These are phyloP conservation scores for Archaeoteleia sp. DNA, from an alignment of 2,888 invertebrate species.

Conservation along the genomic window DNA sequence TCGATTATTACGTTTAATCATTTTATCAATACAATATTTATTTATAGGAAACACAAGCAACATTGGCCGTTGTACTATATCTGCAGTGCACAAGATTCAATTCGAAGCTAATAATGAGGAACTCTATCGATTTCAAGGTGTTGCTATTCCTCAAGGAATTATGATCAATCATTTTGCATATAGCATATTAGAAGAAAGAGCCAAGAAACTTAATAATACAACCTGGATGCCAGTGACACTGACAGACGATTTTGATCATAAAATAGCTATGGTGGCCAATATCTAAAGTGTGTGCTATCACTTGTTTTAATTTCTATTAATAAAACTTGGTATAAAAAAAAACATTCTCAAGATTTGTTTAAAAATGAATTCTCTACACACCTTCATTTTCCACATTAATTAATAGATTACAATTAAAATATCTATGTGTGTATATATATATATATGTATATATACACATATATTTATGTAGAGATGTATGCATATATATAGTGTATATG, in stretches of 20 bases:
- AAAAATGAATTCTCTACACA: conserved; percentile 1
- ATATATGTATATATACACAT: conserved; percentile 40
- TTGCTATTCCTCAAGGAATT: conserved; percentile 87
- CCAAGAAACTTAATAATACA: conserved; percentile 79
- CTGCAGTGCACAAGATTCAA: conserved; percentile 84
- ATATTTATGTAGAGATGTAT: conserved; percentile 40
- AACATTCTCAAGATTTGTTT: conserved; percentile 2
- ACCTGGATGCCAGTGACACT: conserved; percentile 60
- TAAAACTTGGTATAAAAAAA: conserved; percentile 52
- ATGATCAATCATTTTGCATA: conserved; percentile 87
- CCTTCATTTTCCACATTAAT: conserved; percentile 9
- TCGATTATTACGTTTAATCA: too few species aligned
- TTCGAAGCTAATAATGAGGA: conserved; percentile 78
- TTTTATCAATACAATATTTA: too few species aligned
- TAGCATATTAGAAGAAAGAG: conserved; percentile 83
- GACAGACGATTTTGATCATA: conserved; percentile 35
- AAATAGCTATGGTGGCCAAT: conserved; percentile 53
- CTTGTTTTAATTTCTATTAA: conserved; percentile 52
- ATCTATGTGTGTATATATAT: too few species aligned
- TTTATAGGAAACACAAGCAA: conserved; percentile 80
- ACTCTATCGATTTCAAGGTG: conserved; percentile 92
- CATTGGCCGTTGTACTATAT: conserved; percentile 85
- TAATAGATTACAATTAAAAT: conserved; percentile 53
- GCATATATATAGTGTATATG: too few species aligned
- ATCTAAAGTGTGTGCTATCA: conserved; percentile 56